A percentile compares a stretch with the other conserved stretches of the same genome.
These are phyloP conservation scores for Enteromius viviparus DNA, from an alignment of 2,797 vertebrate genomes.

Conservation along the genomic window DNA sequence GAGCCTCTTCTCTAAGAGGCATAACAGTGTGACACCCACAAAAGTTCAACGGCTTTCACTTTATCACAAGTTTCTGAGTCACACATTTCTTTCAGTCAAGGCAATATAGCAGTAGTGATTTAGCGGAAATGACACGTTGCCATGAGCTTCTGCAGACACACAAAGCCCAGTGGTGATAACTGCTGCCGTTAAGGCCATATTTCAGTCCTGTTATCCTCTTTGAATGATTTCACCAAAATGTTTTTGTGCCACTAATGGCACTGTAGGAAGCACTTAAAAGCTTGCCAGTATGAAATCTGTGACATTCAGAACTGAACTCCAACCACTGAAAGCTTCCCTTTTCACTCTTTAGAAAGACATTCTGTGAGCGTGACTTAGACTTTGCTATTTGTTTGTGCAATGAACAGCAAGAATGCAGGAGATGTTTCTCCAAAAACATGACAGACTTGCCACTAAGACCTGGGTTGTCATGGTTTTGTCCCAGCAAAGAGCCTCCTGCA, in stretches of 20 bases:
- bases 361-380: not conserved
- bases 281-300: conserved; percentile 67
- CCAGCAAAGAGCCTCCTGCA: not conserved
- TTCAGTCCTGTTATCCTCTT: conserved; percentile 66
- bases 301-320: conserved; percentile 68
- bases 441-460: conserved; percentile 14
- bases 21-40: conserved; percentile 39
- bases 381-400: conserved; percentile 11
- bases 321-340: conserved; percentile 65
- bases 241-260: conserved; percentile 76
- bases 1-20: conserved; percentile 29
- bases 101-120: conserved; percentile 47
- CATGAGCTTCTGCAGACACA: conserved; percentile 58
- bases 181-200: conserved; percentile 64
- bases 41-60: conserved; percentile 37
- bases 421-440: conserved; percentile 18
- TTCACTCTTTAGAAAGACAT: conserved; percentile 16
- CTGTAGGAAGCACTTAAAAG: conserved; percentile 76
- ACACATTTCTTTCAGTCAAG: conserved; percentile 46
- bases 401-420: conserved; percentile 2
- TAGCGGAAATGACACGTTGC: conserved; percentile 52
- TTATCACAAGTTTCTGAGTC: conserved; percentile 50
- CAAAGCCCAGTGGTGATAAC: conserved; percentile 63
- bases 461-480: not conserved
- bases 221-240: conserved; percentile 73